Conservation (phyloP, 2,797 vertebrate genomes). For the Sebastes melanostomus region DNA sequence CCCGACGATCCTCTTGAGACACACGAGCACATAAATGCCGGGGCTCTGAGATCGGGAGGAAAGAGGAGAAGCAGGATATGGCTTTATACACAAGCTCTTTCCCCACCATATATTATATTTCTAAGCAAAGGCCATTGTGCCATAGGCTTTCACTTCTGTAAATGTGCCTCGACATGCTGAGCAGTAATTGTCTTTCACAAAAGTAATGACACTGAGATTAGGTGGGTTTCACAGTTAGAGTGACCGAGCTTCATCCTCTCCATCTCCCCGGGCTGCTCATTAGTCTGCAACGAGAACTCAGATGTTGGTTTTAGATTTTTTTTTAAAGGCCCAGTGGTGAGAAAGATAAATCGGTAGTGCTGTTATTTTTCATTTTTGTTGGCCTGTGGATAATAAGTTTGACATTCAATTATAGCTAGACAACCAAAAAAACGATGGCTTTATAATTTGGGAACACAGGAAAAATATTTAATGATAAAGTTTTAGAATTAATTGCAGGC, state of each 20-base stretch:
- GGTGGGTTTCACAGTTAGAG: constrained; percentile 6
- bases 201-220: constrained; percentile 18
- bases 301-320: constrained; percentile 5
- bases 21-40: background rate
- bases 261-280: constrained; percentile 28
- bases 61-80: background rate
- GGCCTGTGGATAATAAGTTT: background rate
- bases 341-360: background rate
- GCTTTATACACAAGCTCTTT: background rate
- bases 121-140: background rate
- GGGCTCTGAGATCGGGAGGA: background rate
- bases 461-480: background rate
- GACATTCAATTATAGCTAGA: constrained; percentile 18
- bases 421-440: background rate
- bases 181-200: constrained; percentile 23
- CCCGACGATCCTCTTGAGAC: background rate
- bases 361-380: constrained; percentile 22
- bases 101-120: background rate
- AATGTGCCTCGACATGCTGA: background rate
- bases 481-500: background rate
- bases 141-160: background rate
- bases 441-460: background rate
- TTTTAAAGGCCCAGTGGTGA: background rate
- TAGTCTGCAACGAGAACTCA: constrained; percentile 13
- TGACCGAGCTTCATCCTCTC: background rate